Base-by-base conservation (phyloP, 2,113 vertebrate genomes). In the Megaceryle maxima region DNA sequence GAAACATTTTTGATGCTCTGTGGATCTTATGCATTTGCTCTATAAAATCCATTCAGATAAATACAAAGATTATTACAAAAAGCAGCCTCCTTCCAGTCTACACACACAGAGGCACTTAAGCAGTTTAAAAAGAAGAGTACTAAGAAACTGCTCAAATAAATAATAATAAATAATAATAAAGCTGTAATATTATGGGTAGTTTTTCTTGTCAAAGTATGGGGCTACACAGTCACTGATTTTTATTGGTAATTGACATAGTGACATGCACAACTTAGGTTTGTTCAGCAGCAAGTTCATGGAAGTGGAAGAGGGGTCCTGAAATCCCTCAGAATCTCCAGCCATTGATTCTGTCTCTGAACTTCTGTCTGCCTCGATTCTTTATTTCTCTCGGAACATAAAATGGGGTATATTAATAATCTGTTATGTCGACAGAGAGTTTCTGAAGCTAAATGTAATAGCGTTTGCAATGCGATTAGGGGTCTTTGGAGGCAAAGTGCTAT, bases 191-290 rank as follows among this genome's bases (percentile, higher is more conserved):
- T 84, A 64, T 55, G 60, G 56, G 62, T 63, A 87, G 69, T 73
- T 93, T 82, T 84, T 62, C 88, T 82, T 92, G n/a, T 68, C 69
- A 41, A 88, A 76, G 41, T 22, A 79, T 41, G 33, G 66, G 83
- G 57, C 86, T 91, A 86, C 77, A 89, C 13, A 73, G 83, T 51
- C 88, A 95, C 62, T 87, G 88, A 94, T 92, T 95, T 93, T 91
- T 53, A 48, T 31, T 60, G 56, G 73, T 79, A 94, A 87, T 5
- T 92, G 88, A 95, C 80, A 89, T 4, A 84, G 67, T 57, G 91
- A 59, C 79, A 75, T 11, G 43, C 64, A 69, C 3, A 2, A 68
- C 46, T 90, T 85, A 79, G 10, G 63, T 19, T 91, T 77, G 86
- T 87, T 83, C 17, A 16, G 53, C 70, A 94, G 77, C 0, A 0